Evolutionary conservation across 1,140 invertebrate species (phyloP).

Genomic region (Pseudomyrmex flavicornis): DNA sequence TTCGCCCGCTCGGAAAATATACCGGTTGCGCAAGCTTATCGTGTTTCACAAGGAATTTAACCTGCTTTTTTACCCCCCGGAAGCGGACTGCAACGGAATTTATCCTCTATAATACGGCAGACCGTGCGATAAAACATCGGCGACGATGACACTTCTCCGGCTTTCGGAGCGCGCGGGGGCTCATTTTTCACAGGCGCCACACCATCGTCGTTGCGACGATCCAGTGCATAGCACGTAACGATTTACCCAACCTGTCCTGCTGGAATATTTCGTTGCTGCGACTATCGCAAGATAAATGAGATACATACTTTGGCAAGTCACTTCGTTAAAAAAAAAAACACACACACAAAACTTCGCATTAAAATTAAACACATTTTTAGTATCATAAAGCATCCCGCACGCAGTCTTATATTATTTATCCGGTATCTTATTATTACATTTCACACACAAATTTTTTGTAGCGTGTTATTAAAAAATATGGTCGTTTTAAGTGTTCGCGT

Average conservation of each 20-base stretch:
- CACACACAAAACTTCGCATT: not conserved
- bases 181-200: slow-evolving; percentile 53
- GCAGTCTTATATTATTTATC: not conserved
- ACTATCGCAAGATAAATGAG: slow-evolving; percentile 27
- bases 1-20: slow-evolving; percentile 40
- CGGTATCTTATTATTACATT: no score
- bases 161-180: slow-evolving; percentile 9
- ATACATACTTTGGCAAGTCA: not conserved
- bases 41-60: slow-evolving; percentile 62
- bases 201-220: slow-evolving; percentile 17
- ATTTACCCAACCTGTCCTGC: slow-evolving; percentile 27
- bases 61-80: slow-evolving; percentile 37
- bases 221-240: slow-evolving; percentile 34
- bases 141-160: slow-evolving; percentile 46
- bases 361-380: not conserved
- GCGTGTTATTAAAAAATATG: no score
- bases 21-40: slow-evolving; percentile 53
- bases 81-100: slow-evolving; percentile 40
- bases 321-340: not conserved
- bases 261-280: slow-evolving; percentile 29
- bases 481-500: no score
- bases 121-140: slow-evolving; percentile 53
- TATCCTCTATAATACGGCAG: slow-evolving; percentile 46
- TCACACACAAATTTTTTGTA: not conserved
- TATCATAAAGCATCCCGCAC: no score